Conservation (phyloP, 1,140 invertebrate species). For the Theocolax elegans region DNA sequence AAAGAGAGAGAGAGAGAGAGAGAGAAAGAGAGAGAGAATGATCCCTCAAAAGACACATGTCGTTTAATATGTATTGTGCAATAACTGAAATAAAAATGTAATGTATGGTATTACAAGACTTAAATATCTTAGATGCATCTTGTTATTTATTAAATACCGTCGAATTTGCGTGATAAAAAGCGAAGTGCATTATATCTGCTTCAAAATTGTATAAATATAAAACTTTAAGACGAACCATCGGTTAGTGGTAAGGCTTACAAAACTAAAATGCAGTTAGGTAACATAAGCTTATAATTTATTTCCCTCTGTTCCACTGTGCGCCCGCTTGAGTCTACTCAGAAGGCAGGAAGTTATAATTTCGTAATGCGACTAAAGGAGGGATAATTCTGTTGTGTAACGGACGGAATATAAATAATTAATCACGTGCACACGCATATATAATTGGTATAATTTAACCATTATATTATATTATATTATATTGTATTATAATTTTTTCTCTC, state of each 20-base stretch:
- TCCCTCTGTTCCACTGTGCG: background rate
- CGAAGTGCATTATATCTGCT: background rate
- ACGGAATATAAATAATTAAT: slow-evolving; percentile 19
- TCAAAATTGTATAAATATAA: slow-evolving; percentile 8
- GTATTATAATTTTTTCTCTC: no score
- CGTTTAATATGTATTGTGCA: background rate
- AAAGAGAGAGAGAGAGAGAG: no score
- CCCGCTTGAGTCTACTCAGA: background rate
- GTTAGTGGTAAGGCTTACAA: slow-evolving; percentile 17
- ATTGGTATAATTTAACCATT: background rate
- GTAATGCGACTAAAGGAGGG: background rate
- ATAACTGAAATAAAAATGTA: slow-evolving; percentile 4
- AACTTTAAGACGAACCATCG: slow-evolving; percentile 15
- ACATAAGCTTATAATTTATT: slow-evolving; percentile 24
- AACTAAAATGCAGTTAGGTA: slow-evolving; percentile 20
- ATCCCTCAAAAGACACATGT: background rate
- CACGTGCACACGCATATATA: background rate
- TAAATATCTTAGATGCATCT: background rate
- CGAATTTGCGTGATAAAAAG: background rate
- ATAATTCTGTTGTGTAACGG: slow-evolving; percentile 10
- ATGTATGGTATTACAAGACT: background rate
- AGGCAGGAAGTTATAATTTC: slow-evolving; percentile 25
- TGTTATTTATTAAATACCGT: background rate
- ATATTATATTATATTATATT: no score
- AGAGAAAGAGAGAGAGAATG: no score